phyloP scores from a whole-genome alignment of 2,113 vertebrate species.

The Solea senegalensis region DNA sequence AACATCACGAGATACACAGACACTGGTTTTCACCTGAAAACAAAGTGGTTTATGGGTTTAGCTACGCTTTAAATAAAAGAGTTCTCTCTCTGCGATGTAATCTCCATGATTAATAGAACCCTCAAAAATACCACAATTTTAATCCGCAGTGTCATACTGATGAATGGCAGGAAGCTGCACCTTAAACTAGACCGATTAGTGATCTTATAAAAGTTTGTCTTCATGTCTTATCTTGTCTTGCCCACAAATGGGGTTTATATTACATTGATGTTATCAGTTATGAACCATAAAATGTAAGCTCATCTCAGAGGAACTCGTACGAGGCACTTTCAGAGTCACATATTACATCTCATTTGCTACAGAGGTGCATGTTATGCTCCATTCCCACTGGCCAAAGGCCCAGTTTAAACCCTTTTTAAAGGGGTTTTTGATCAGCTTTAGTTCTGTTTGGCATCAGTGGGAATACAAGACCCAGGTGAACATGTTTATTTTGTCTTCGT shows the following conservation, averaged over 20 bases:
- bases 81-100: not conserved
- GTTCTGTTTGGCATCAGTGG: no score
- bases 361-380: not conserved
- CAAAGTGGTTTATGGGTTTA: not conserved
- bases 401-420: no score
- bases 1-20: no score
- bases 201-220: slow-evolving; percentile 49
- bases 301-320: slow-evolving; percentile 55
- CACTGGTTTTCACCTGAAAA: not conserved
- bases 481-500: no score
- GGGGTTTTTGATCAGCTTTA: no score
- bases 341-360: slow-evolving; percentile 55
- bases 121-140: slow-evolving; percentile 26
- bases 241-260: slow-evolving; percentile 55
- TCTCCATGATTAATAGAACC: slow-evolving; percentile 7
- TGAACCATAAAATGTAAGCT: slow-evolving; percentile 52
- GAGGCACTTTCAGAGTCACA: slow-evolving; percentile 37
- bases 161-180: slow-evolving; percentile 33
- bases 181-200: slow-evolving; percentile 41
- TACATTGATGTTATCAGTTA: slow-evolving; percentile 53
- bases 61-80: no score
- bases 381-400: no score
- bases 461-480: no score
- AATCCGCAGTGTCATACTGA: slow-evolving; percentile 42
- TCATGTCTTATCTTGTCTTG: slow-evolving; percentile 51